These are phyloP conservation scores for Tragelaphus imberbis DNA, from an alignment of 2,113 vertebrate species.

Conservation along the genomic window DNA sequence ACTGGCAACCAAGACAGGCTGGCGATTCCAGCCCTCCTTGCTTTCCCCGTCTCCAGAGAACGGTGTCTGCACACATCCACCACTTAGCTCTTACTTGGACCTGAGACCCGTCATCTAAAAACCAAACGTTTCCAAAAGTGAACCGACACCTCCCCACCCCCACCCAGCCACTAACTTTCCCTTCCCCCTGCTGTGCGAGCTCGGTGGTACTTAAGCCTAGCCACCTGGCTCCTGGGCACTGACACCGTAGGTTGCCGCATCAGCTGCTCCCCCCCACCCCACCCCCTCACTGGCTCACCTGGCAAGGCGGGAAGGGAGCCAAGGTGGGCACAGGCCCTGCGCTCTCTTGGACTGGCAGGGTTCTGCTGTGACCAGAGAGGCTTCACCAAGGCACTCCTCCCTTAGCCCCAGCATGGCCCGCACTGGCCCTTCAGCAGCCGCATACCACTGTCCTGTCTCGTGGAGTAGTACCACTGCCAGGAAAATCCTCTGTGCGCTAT, in stretches of 20 bases:
- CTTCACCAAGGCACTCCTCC: neutral
- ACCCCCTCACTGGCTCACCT: neutral
- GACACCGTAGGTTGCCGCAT: accelerated
- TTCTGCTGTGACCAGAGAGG: neutral
- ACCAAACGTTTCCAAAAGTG: neutral
- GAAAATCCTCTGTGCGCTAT: neutral
- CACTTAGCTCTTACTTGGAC: neutral
- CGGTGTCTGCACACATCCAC: neutral
- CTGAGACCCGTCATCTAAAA: neutral
- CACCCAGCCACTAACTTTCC: neutral
- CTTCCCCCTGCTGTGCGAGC: neutral
- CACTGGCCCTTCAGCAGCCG: accelerated
- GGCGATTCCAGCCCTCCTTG: neutral
- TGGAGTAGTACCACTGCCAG: accelerated
- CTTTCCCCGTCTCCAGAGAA: neutral
- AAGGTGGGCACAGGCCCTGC: neutral
- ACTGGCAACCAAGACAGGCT: neutral
- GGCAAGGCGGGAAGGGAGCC: neutral
- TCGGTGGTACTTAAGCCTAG: neutral
- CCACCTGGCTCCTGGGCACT: neutral
- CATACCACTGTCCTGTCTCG: neutral
- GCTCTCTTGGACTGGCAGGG: neutral
- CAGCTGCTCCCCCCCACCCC: neutral
- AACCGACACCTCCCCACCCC: neutral
- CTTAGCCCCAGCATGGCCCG: accelerated